Evolutionary conservation across 2,888 invertebrate species (phyloP).

Genomic region (Melipona beecheii): DNA sequence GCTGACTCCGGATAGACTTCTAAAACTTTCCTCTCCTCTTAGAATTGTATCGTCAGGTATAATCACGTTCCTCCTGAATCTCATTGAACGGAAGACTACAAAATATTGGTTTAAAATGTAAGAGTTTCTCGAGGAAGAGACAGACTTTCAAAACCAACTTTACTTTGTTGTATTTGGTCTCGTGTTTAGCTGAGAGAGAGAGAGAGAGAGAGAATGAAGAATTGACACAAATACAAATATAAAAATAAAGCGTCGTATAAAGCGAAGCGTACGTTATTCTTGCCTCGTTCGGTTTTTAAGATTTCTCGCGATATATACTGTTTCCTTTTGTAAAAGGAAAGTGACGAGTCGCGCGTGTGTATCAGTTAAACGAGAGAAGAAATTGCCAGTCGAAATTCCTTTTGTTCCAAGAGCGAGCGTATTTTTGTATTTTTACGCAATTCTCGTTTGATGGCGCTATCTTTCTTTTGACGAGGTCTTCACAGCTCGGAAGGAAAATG

Average conservation of each 20-base stretch:
- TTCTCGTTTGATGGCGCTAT: conserved; percentile 9
- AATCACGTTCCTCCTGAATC: conserved; percentile 33
- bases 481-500: not conserved
- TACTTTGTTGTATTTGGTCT: not conserved
- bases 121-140: not conserved
- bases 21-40: conserved; percentile 20
- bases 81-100: conserved; percentile 10
- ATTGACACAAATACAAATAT: not conserved
- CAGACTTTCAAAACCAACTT: not conserved
- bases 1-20: conserved; percentile 13
- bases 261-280: not conserved
- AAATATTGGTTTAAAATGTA: conserved; percentile 22
- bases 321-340: not conserved
- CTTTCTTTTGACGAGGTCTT: conserved; percentile 1
- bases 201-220: not conserved
- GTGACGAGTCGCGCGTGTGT: not conserved
- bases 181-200: not conserved
- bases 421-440: not conserved
- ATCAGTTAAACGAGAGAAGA: not conserved
- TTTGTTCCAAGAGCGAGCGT: not conserved
- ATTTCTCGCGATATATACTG: no score
- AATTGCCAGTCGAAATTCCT: not conserved
- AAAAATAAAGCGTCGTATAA: not conserved
- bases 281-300: not conserved
- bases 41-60: conserved; percentile 40